Evolutionary conservation across 2,113 vertebrate species (phyloP), one percentile per base, ranked within the genome.

Genomic region (Origma solitaria): DNA sequence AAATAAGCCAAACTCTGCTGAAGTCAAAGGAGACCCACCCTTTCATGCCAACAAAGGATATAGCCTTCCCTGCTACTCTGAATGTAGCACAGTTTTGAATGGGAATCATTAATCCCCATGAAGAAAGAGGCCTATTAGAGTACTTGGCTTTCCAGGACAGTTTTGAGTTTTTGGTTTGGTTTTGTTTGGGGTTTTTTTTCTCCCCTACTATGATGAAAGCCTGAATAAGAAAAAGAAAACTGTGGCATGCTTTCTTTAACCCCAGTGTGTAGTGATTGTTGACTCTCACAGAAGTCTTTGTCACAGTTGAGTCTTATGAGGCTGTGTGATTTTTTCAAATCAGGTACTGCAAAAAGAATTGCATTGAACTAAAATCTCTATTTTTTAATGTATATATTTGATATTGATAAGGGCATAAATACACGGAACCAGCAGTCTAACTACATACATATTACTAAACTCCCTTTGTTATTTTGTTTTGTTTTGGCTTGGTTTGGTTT

Each of bases 41-140:
- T 87, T 95, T 95, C 66, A 89, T 79, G 87, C 49, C 84, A 94
- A 79, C 70, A 96, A 82, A 87, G 65, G 14, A 89, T 81, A 78
- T 37, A 89, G 57, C 57, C 60, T 68, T 89, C 69, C 37, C 20
- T 64, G 28, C 69, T 86, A 68, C 69, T 64, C 83, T 89, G 69
- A 92, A 82, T 75, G 38, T 51, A 88, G 31, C 51, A 79, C 15
- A 64, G 33, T 73, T 86, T 92, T 93, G 64, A 94, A 94, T 77
- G 30, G 51, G 15, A 37, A 75, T 92, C 70, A 71, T 80, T 88
- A 93, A 88, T 86, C 30, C 54, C n/a, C 21, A n/a, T 11, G 56
- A 93, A 86, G 54, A 47, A 92, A 69, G 69, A 78, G 33, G 42
- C 40, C 27, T 86, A 6, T 69, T 33, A 45, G 56, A 90, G 47